Evolutionary conservation across 1,140 invertebrate genomes (phyloP), one percentile per base, ranked within the genome.

Genomic region (Ericerus pela): DNA sequence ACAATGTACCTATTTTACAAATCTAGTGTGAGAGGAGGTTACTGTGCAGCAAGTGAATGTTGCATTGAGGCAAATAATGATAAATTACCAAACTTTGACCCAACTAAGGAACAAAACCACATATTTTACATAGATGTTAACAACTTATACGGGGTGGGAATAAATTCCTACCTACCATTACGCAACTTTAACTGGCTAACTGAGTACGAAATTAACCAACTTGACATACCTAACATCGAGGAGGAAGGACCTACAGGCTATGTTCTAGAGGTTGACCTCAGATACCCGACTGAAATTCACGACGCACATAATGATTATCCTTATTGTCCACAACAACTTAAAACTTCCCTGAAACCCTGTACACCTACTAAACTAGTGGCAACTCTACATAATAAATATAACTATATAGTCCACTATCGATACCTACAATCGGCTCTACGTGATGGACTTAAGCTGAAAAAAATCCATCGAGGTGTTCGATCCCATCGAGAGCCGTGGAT

Each of bases 61-160:
- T 62, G 68, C 65, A 66, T 65, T 10, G 63, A 62, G 57, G 71
- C 72, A 11, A 76, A 74, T 61, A 73, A 75, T 63, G 59, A 61
- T 31, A 72, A 68, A 62, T 64, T 74, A 60, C 56, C 69, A 1
- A 33, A 47, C 61, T 75, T 67, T 65, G 61, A 76, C 68, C 8
- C 57, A 11, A 61, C 55, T 33, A 55, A 69, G 59, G 41, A 53
- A 22, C 54, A 43, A 31, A 66, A 63, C 11, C 72, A 65, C 64
- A 51, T 75, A 18, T 61, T 66, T 22, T 75, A 76, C 65, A 66
- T 69, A 18, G 74, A 76, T 70, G 67, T 65, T 11, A 76, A 75
- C 61, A 76, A 76, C 65, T 62, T 75, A 41, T 78, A 79, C 68
- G 75, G 74, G 11, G 68, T 60, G 54, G 67, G 68, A 11, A 73